These are phyloP conservation scores for Napeogenes sylphis DNA, from an alignment of 2,888 invertebrate species.

Conservation along the genomic window DNA sequence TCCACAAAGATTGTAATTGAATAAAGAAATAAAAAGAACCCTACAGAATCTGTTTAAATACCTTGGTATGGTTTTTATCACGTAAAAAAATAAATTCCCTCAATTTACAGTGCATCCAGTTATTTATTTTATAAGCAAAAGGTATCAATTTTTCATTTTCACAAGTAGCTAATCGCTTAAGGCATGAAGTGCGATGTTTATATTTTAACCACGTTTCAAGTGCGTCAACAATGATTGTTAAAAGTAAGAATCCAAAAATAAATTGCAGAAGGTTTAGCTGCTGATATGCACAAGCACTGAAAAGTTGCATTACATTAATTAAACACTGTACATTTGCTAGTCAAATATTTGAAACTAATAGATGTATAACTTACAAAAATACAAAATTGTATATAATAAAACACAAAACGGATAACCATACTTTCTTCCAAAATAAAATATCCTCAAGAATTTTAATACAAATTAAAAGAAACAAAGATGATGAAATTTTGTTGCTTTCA, in stretches of 20 bases:
- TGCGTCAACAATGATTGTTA: conserved; percentile 53
- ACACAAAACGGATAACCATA: conserved; percentile 60
- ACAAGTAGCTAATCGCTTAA: conserved; percentile 52
- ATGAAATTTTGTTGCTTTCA: conserved; percentile 47
- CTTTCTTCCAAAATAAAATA: conserved; percentile 65
- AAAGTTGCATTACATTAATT: conserved; percentile 34
- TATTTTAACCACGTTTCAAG: conserved; percentile 66
- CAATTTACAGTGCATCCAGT: conserved; percentile 48
- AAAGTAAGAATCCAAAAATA: conserved; percentile 44
- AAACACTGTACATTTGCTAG: not conserved
- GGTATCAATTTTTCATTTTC: conserved; percentile 46
- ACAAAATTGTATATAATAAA: conserved; percentile 52
- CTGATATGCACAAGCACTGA: conserved; percentile 54
- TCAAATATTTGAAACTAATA: conserved; percentile 4
- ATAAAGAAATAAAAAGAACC: not conserved
- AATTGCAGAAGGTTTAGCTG: conserved; percentile 58
- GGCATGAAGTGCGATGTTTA: conserved; percentile 63
- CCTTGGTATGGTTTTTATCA: conserved; percentile 67
- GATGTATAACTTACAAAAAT: conserved; percentile 57
- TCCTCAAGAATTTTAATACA: conserved; percentile 63
- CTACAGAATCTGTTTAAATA: conserved; percentile 34
- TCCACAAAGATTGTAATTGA: conserved; percentile 19
- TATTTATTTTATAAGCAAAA: conserved; percentile 36
- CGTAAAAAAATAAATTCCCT: conserved; percentile 54
- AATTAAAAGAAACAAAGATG: conserved; percentile 49